These are phyloP conservation scores for Crypturellus tataupa DNA, from an alignment of 2,797 vertebrate genomes.

Conservation along the genomic window DNA sequence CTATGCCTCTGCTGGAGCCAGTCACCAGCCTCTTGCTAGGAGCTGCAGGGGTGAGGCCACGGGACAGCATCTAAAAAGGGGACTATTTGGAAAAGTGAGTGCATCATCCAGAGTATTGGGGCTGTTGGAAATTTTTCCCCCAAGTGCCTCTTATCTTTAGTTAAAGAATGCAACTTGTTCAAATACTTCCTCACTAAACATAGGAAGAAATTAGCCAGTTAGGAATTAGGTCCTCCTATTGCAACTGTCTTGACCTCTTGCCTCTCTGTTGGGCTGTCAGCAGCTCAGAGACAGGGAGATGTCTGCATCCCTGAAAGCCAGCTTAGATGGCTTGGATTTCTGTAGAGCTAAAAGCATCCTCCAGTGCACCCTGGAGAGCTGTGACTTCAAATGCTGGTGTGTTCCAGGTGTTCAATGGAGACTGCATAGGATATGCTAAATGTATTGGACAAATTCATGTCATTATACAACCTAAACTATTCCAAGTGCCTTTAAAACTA, in stretches of 20 bases:
- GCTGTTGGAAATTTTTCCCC: not conserved
- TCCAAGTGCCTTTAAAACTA: not conserved
- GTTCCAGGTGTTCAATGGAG: not conserved
- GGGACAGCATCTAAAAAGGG: not conserved
- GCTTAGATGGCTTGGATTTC: not conserved
- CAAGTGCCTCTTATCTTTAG: fast-evolving
- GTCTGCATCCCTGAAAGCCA: not conserved
- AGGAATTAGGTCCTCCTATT: not conserved
- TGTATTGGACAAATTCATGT: not conserved
- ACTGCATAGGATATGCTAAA: not conserved
- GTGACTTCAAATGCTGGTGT: not conserved
- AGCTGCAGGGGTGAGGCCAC: not conserved
- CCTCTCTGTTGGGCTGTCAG: not conserved
- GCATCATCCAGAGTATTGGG: not conserved
- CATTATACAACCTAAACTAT: not conserved
- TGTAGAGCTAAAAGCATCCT: not conserved
- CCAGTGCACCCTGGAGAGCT: not conserved
- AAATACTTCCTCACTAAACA: not conserved
- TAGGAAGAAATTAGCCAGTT: not conserved
- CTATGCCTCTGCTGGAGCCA: not conserved
- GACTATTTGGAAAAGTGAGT: not conserved
- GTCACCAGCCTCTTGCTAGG: not conserved
- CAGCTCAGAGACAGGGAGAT: not conserved
- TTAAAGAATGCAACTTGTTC: not conserved
- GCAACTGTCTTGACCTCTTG: not conserved